Conservation (phyloP, 2,113 vertebrate species). For the Corynorhinus townsendii region DNA sequence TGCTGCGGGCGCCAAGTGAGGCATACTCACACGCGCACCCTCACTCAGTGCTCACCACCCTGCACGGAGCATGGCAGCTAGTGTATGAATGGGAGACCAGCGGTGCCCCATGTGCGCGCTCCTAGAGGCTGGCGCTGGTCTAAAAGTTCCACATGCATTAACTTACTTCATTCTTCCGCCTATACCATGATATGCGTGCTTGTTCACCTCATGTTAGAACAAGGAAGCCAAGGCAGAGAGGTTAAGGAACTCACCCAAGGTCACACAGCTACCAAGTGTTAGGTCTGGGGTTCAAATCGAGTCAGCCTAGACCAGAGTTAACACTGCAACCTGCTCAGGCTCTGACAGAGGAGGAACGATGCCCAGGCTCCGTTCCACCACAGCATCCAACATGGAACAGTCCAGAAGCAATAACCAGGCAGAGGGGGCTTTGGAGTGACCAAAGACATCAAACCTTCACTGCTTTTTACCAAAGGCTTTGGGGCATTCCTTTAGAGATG, state of each 20-base stretch:
- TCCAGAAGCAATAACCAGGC: not conserved
- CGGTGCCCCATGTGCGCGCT: not conserved
- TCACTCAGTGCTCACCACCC: not conserved
- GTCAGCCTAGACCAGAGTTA: not conserved
- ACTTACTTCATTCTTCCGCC: not conserved
- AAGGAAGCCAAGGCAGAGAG: not conserved
- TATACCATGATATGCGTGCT: not conserved
- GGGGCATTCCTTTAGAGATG: not conserved
- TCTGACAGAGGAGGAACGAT: not conserved
- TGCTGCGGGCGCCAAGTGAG: rapidly evolving
- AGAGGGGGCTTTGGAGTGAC: not conserved
- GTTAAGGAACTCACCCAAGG: not conserved
- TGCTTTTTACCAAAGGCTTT: not conserved
- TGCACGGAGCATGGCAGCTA: rapidly evolving
- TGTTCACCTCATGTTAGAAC: not conserved
- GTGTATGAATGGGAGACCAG: not conserved
- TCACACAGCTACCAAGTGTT: not conserved
- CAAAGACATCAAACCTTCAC: not conserved
- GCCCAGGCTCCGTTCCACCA: not conserved
- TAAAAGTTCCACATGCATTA: not conserved
- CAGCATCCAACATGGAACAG: not conserved
- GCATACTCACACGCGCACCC: rapidly evolving
- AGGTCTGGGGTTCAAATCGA: not conserved
- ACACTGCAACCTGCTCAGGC: not conserved
- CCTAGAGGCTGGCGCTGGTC: not conserved